phyloP scores from a whole-genome alignment of 2,888 invertebrate species.

The Uropetala carovei region DNA sequence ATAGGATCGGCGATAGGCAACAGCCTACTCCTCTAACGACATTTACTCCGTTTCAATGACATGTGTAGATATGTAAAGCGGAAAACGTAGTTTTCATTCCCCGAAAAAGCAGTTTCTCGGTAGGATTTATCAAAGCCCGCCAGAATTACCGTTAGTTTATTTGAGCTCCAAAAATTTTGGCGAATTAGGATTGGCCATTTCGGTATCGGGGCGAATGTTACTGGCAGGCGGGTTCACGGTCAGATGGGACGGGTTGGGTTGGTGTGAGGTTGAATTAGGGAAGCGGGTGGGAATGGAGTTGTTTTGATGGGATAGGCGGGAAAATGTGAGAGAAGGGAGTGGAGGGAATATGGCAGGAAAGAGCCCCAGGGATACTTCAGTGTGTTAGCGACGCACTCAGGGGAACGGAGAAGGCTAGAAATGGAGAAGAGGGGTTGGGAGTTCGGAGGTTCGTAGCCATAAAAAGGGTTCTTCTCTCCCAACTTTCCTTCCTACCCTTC shows the following conservation, averaged over 20 bases:
- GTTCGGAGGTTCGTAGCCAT: not conserved
- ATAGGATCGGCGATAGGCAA: no score
- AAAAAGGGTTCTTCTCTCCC: not conserved
- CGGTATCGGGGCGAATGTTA: not conserved
- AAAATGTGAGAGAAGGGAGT: not conserved
- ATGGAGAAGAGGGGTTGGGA: not conserved
- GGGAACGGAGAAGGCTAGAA: not conserved
- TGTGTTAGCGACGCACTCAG: slow-evolving; percentile 13
- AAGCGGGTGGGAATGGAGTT: not conserved
- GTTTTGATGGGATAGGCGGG: slow-evolving; percentile 15
- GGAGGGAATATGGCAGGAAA: not conserved
- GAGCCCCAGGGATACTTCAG: not conserved
- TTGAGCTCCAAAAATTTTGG: no score
- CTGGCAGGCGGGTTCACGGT: slow-evolving; percentile 24
- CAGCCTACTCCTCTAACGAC: no score
- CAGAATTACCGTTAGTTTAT: no score
- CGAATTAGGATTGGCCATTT: not conserved
- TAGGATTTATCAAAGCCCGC: no score
- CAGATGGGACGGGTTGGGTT: not conserved
- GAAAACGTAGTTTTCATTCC: no score
- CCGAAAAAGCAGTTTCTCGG: no score
- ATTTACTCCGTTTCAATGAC: no score
- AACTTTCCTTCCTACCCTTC: not conserved
- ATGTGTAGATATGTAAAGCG: no score
- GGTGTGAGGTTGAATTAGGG: not conserved